Evolutionary conservation across 2,797 vertebrate genomes (phyloP).

Genomic region (Neoniphon sammara): DNA sequence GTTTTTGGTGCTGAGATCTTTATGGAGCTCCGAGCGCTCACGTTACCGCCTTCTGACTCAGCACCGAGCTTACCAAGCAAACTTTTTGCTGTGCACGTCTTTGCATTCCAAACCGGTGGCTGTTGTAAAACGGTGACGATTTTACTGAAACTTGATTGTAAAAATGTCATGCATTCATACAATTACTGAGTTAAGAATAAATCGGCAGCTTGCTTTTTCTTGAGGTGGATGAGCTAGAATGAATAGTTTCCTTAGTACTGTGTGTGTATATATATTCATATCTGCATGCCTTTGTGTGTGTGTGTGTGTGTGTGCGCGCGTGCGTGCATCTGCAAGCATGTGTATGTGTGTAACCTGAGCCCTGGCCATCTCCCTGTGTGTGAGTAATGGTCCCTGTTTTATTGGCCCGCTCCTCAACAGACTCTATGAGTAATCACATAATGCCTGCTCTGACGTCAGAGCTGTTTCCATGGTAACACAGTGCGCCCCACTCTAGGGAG

Average conservation of each 20-base stretch:
- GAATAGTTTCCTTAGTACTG: constrained; percentile 14
- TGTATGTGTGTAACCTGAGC: constrained; percentile 75
- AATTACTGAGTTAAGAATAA: background rate
- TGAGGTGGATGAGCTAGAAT: constrained; percentile 30
- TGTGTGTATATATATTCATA: constrained; percentile 39
- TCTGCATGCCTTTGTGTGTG: constrained; percentile 39
- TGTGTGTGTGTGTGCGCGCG: constrained; percentile 16
- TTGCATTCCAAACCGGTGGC: constrained; percentile 59
- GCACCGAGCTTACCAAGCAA: constrained; percentile 46
- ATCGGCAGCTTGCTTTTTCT: constrained; percentile 45
- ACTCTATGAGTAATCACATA: constrained; percentile 86
- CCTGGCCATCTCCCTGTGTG: constrained; percentile 72
- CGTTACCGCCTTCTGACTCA: constrained; percentile 52
- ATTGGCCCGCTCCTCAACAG: constrained; percentile 82
- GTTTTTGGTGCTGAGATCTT: constrained; percentile 6
- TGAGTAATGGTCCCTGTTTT: constrained; percentile 83
- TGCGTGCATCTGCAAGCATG: constrained; percentile 31
- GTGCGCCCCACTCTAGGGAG: constrained; percentile 79
- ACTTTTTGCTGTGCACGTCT: constrained; percentile 42
- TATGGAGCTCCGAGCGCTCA: constrained; percentile 26
- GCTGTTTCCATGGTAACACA: constrained; percentile 79
- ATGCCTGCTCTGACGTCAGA: constrained; percentile 84
- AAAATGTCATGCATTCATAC: constrained; percentile 49
- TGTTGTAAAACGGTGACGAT: constrained; percentile 55
- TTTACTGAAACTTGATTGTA: constrained; percentile 65